Base-by-base conservation (phyloP, 2,113 vertebrate genomes). In the Theristicus caerulescens region DNA sequence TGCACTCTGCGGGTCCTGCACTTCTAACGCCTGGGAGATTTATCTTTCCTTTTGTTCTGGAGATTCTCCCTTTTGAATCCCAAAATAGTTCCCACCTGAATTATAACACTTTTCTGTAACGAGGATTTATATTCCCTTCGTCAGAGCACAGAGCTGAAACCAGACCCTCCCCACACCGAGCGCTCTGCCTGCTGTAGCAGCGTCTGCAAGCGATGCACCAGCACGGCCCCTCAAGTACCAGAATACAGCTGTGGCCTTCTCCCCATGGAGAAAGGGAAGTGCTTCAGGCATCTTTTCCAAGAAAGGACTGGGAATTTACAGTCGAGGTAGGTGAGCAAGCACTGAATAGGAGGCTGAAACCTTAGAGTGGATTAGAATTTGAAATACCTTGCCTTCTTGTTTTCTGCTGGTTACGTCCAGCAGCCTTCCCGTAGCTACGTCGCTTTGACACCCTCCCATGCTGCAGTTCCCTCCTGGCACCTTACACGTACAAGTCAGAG, bases 391-490 rank as follows among this genome's bases (percentile, higher is more conserved):
- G 26, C 36, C 26, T 24, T 9, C 36, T 34, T 16, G 25, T 14
- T n/a, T 66, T 18, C 46, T 78, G 54, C 38, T 3, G 16, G 2
- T 13, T 9, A 10, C 22, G 7, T 3, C 55, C 4, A 36, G 44
- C 46, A 26, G 78, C 65, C 29, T 22, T 42, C 85, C 72, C 38
- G 1, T 1, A 8, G 27, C 44, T 7, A 0, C 7, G 38, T 2
- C 1, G 7, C n/a, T 36, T 0, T 1, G n/a, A 27, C 69, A 13
- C 26, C 20, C 29, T 16, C 38, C 44, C n/a, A 1, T 2, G 25
- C 82, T 25, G 69, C 11, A 1, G 54, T 1, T 24, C 51, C 59
- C 44, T 26, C 46, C 27, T 1, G 11, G 58, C 82, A 38, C 24
- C 76, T 47, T 1, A 11, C 26, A 2, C 54, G 8, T 3, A 6